phyloP scores from a whole-genome alignment of 2,888 invertebrate species.

The Andricus curvator region DNA sequence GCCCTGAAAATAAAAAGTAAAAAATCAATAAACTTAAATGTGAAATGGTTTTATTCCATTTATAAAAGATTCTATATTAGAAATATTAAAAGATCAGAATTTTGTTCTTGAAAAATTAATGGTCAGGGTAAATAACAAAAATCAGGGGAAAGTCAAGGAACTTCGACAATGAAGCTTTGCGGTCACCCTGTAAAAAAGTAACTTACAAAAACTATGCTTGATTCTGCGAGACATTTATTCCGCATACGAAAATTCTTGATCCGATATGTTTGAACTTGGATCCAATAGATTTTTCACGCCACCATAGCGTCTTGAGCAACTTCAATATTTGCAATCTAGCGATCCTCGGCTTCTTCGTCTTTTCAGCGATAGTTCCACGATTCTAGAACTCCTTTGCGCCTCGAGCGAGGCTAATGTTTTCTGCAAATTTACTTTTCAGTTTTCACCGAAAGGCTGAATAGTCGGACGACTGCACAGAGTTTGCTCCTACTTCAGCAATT shows the following conservation, averaged over 20 bases:
- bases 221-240: not conserved
- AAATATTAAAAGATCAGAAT: no score
- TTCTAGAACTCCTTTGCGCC: not conserved
- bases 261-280: not conserved
- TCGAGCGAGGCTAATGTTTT: slow-evolving; percentile 8
- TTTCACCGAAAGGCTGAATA: slow-evolving; percentile 21
- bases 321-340: slow-evolving; percentile 4
- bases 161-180: no score
- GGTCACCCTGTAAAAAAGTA: not conserved
- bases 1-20: no score
- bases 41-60: no score
- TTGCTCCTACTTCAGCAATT: slow-evolving; percentile 10
- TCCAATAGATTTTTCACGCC: not conserved
- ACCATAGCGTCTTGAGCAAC: not conserved
- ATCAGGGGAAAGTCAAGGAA: no score
- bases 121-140: no score
- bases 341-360: not conserved
- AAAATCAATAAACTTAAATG: no score
- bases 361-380: not conserved
- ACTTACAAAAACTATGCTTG: not conserved
- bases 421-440: slow-evolving; percentile 16
- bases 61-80: no score
- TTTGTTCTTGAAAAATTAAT: no score
- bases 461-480: slow-evolving; percentile 6
- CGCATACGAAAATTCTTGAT: not conserved